Evolutionary conservation across 1,140 invertebrate species (phyloP).

Genomic region (Atta texana): DNA sequence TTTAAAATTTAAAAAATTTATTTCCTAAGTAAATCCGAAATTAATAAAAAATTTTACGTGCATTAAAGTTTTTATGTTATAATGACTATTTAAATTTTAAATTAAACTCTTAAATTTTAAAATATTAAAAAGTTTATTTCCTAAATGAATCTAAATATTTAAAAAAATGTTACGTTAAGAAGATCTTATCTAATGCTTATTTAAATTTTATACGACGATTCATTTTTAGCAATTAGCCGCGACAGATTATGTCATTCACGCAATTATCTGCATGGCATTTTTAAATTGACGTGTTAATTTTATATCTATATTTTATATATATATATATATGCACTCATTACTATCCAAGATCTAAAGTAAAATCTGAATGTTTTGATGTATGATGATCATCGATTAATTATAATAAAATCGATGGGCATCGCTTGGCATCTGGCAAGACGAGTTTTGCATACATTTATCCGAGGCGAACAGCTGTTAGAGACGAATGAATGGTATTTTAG

Average conservation of each 20-base stretch:
- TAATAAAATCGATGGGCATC: slow-evolving; percentile 24
- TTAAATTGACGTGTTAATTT: slow-evolving; percentile 19
- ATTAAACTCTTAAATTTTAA: not conserved
- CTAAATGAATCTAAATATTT: not conserved
- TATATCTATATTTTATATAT: not conserved
- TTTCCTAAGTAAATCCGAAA: not conserved
- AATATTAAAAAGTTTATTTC: slow-evolving; percentile 2
- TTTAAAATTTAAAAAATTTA: not conserved
- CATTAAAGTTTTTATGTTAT: not conserved
- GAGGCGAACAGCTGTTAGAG: slow-evolving; percentile 35
- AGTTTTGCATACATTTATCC: slow-evolving; percentile 46
- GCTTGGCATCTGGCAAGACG: slow-evolving; percentile 44
- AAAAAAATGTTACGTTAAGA: not conserved
- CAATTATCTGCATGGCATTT: not conserved
- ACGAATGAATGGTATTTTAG: slow-evolving; percentile 4
- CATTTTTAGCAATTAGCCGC: not conserved
- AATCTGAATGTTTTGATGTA: not conserved
- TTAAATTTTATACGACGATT: slow-evolving; percentile 29
- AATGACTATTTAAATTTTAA: not conserved
- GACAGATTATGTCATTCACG: slow-evolving; percentile 8
- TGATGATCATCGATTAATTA: slow-evolving; percentile 61
- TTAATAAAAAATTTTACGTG: not conserved
- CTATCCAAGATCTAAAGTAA: not conserved
- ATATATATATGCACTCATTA: not conserved
- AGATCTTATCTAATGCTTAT: not conserved